Percentiles rank a stretch among this genome's conserved stretches.
Conservation (phyloP, 2,888 invertebrate genomes). For the Bombylius major region DNA sequence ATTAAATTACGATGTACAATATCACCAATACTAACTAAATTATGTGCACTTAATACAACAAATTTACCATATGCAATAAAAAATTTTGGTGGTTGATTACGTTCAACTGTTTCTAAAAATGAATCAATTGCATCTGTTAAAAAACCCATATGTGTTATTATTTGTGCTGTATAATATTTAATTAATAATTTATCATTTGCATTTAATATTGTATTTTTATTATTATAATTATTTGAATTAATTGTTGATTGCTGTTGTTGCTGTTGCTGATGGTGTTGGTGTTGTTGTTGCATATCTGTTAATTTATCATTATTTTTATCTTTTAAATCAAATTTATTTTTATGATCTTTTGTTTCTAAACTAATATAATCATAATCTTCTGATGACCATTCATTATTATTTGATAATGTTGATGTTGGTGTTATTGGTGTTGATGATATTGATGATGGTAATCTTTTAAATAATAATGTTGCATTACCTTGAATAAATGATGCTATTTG, state of each 20-base stretch:
- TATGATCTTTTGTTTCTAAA: constrained; percentile 60
- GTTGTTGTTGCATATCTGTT: constrained; percentile 57
- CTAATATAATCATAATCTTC: constrained; percentile 90
- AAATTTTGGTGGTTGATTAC: constrained; percentile 85
- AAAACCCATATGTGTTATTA: constrained; percentile 71
- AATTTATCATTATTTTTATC: constrained; percentile 52
- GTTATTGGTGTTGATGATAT: neutral
- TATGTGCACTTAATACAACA: constrained; percentile 86
- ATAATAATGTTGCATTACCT: constrained; percentile 67
- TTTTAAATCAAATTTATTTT: constrained; percentile 37
- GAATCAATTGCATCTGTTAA: constrained; percentile 83
- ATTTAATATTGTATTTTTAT: constrained; percentile 36
- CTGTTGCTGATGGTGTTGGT: constrained; percentile 44
- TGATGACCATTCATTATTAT: constrained; percentile 46
- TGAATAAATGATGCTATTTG: constrained; percentile 85
- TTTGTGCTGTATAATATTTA: constrained; percentile 77
- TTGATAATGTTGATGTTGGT: constrained; percentile 22
- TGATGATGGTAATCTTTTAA: constrained; percentile 44
- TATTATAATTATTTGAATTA: constrained; percentile 38
- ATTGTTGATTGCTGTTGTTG: constrained; percentile 52
- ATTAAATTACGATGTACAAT: constrained; percentile 78
- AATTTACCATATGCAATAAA: constrained; percentile 91
- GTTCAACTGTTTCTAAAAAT: constrained; percentile 81
- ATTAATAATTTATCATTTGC: constrained; percentile 73
- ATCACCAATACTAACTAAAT: constrained; percentile 88